Evolutionary conservation across 2,113 vertebrate species (phyloP).

Genomic region (mouse (Mus musculus)): GRCm39 chr5:50441501-50442000

Average conservation of each 20-base stretch:
- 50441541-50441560: not conserved
- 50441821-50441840: not conserved
- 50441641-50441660: not conserved
- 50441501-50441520: not conserved
- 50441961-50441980: not conserved
- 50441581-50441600: not conserved
- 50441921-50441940: not conserved
- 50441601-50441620: not conserved
- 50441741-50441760: not conserved
- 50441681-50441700: not conserved
- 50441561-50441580: not conserved
- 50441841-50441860: not conserved
- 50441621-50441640: slow-evolving; percentile 5
- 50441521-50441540: slow-evolving; percentile 30
- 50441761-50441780: not conserved
- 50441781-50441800: not conserved
- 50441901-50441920: not conserved
- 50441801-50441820: not conserved
- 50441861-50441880: not conserved
- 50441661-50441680: not conserved
- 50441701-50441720: not conserved
- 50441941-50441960: not conserved
- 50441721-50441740: not conserved
- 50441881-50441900: not conserved
- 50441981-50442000: not conserved